phyloP scores from a whole-genome alignment of 2,797 vertebrate genomes.

The Thunnus albacares region DNA sequence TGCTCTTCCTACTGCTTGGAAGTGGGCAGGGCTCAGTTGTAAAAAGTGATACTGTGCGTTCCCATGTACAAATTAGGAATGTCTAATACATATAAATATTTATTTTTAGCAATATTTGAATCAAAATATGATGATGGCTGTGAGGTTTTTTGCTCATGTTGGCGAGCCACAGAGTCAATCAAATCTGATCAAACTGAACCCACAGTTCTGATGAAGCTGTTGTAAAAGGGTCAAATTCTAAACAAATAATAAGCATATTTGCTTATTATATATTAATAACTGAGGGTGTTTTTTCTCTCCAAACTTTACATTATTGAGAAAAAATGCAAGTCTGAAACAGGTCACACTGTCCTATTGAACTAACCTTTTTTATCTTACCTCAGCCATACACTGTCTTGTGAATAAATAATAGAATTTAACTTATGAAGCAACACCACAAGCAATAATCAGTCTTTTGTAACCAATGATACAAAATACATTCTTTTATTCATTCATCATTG shows the following conservation, averaged over 20 bases:
- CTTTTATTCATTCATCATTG: constrained; percentile 84
- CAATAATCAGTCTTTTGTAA: constrained; percentile 37
- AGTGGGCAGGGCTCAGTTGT: background rate
- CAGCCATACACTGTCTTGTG: background rate
- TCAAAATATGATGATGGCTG: background rate
- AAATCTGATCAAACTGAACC: background rate
- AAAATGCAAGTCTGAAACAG: background rate
- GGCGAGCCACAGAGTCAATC: background rate
- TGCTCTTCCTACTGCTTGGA: background rate
- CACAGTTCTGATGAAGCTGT: background rate
- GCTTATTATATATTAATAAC: no score
- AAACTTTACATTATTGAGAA: no score
- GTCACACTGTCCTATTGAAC: background rate
- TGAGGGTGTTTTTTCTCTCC: no score
- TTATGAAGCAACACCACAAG: background rate
- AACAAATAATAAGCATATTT: background rate
- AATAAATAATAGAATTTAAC: background rate
- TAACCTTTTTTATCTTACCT: background rate
- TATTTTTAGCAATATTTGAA: background rate
- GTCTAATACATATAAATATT: background rate
- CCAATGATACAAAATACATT: constrained; percentile 88
- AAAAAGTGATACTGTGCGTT: background rate
- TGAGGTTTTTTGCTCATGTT: background rate
- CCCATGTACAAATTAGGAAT: background rate
- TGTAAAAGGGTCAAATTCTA: background rate